Evolutionary conservation across 2,113 vertebrate species (phyloP).

Genomic region (Chloroceryle aenea): DNA sequence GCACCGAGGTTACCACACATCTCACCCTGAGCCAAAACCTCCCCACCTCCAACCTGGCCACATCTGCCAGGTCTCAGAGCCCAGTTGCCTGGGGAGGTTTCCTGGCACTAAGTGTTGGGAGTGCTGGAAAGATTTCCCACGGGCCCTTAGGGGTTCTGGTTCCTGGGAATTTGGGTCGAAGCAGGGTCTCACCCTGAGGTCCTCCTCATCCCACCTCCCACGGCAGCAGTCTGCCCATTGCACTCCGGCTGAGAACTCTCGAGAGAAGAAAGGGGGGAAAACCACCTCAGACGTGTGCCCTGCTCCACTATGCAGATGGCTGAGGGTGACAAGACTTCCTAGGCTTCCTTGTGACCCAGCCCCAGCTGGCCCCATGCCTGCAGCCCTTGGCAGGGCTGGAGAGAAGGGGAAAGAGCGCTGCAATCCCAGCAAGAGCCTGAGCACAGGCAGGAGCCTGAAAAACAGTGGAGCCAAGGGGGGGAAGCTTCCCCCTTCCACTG

Average conservation of each 20-base stretch:
- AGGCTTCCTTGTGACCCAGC: neutral
- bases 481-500: neutral
- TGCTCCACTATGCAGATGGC: neutral
- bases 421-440: neutral
- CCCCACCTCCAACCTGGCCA: neutral
- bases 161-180: neutral
- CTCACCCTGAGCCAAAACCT: neutral
- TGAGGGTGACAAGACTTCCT: neutral
- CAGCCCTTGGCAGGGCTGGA: neutral
- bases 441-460: neutral
- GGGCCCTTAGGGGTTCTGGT: neutral
- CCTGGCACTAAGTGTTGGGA: neutral
- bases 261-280: neutral
- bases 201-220: neutral
- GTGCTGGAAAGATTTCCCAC: neutral
- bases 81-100: neutral
- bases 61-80: neutral
- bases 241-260: neutral
- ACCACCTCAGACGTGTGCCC: accelerated
- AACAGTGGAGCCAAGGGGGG: accelerated
- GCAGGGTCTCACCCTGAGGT: neutral
- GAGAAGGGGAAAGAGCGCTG: constrained; percentile 27
- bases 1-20: neutral
- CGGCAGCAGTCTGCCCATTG: accelerated
- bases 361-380: constrained; percentile 10